phyloP scores from a whole-genome alignment of 2,113 vertebrate species.

The Talpa occidentalis region DNA sequence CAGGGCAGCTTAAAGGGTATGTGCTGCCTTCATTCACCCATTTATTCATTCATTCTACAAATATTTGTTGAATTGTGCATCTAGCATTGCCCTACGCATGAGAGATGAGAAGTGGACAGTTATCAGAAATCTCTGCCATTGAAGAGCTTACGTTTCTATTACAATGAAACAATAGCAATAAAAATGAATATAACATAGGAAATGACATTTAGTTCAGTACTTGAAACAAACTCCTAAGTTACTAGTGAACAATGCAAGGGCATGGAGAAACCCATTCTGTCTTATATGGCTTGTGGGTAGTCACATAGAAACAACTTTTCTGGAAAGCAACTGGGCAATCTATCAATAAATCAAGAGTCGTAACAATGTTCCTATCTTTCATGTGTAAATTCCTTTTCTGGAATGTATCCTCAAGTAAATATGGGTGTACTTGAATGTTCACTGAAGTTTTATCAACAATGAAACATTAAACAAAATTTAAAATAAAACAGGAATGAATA shows the following conservation, averaged over 20 bases:
- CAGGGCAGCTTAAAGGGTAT: background rate
- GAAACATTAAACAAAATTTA: background rate
- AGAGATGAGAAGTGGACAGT: background rate
- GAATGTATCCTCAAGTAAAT: slow-evolving; percentile 6
- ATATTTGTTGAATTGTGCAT: background rate
- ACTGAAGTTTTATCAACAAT: background rate
- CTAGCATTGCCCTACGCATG: background rate
- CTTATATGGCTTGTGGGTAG: background rate
- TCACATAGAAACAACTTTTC: background rate
- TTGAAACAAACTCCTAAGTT: background rate
- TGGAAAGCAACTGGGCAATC: background rate
- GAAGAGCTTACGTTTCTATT: background rate
- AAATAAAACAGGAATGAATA: background rate
- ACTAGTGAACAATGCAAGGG: background rate
- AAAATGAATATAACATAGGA: background rate
- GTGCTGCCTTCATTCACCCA: background rate
- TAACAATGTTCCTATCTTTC: background rate
- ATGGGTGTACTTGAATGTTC: background rate
- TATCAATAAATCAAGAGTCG: background rate
- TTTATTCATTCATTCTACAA: background rate
- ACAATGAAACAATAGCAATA: background rate
- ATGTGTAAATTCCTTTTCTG: background rate
- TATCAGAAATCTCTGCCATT: background rate
- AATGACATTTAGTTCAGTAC: background rate
- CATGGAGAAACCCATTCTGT: background rate